Evolutionary conservation across 1,140 invertebrate species (phyloP), one percentile per base, ranked within the genome.

Genomic region (Pseudachorutes palmiensis): DNA sequence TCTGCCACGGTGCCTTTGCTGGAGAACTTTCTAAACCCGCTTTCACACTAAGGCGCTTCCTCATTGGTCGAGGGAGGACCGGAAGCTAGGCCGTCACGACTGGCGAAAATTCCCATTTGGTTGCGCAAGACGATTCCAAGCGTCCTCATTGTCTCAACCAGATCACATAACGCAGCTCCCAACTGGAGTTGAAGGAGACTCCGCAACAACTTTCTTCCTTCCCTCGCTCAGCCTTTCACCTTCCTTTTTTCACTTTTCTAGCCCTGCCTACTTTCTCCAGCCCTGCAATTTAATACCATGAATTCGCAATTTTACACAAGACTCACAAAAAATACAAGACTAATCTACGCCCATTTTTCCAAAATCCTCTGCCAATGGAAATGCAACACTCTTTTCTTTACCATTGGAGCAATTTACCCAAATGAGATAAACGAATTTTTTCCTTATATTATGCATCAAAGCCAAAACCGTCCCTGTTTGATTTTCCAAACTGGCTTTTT

Each of bases 11-110:
- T n/a, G n/a, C n/a, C n/a, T n/a, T n/a, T n/a, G n/a, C n/a, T n/a
- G n/a, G n/a, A 45, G 36, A 45, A 19, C 36, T 45, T 19, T 45
- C 36, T 24, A 41, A 31, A 65, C 63, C 68, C 68, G 64, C 63
- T 68, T 64, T 55, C 51, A 29, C 63, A 61, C 55, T 29, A 60
- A 24, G 32, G 41, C 45, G 32, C 51, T 45, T 64, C 36, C 64
- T 51, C 49, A 72, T 72, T 72, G 71, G 71, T 66, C 32, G 49
- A 65, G 16, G 57, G 45, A 36, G 19, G 22, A 72, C 71, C 71
- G 71, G 71, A 72, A 72, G 71, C 69, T 55, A 65, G 65, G 68
- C 68, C 71, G 68, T 70, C 59, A 70, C 68, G 66, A 68, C 64
- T 62, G 64, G 59, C 24, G 63, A 67, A 70, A 68, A 66, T 70